Base-by-base conservation (phyloP, 2,888 invertebrate species). In the Microplitis manilae region DNA sequence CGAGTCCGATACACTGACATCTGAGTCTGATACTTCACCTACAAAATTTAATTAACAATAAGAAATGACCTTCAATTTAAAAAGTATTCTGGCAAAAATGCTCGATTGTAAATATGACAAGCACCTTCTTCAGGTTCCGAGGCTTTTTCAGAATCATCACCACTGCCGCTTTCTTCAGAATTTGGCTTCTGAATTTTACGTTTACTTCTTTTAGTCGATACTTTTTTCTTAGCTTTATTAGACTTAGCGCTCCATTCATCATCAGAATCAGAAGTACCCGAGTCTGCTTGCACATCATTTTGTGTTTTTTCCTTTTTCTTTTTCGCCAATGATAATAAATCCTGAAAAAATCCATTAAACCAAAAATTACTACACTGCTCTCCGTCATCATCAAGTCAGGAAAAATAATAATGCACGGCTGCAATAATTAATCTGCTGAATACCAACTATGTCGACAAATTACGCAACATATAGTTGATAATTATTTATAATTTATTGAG, bases 71-170 rank as follows among this genome's bases (percentile, higher is more conserved):
- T 67, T 8, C 2, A 69, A 73, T 5, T 50, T 68, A 62, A 41
- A 67, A 59, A 62, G 68, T 15, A 13, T 59, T 60, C 17, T 72
- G 59, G 50, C 60, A 20, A 50, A 67, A 65, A 40, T 40, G 40
- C 60, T 69, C 15, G 60, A 40, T 64, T 65, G 50, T 30, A 5
- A 39, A 70, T 17, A 1, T 41, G 8, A 62, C 15, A 68, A 6
- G 77, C 73, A 75, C 94, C 96, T 92, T 96, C 96, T 90, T 96
- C 96, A 0, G 95, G 95, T 85, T 96, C 96, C 73, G 95, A 95
- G 80, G 92, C 92, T 6, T 91, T 91, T 7, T 91, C 92, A n/a
- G 92, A 85, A 70, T 89, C 88, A 60, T 90, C 89, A 75, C 93
- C 92, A 73, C 87, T 88, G 2, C 80, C 86, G 74, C 87, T 88